phyloP scores from a whole-genome alignment of 2,797 vertebrate genomes.

The Ambastaia sidthimunki region DNA sequence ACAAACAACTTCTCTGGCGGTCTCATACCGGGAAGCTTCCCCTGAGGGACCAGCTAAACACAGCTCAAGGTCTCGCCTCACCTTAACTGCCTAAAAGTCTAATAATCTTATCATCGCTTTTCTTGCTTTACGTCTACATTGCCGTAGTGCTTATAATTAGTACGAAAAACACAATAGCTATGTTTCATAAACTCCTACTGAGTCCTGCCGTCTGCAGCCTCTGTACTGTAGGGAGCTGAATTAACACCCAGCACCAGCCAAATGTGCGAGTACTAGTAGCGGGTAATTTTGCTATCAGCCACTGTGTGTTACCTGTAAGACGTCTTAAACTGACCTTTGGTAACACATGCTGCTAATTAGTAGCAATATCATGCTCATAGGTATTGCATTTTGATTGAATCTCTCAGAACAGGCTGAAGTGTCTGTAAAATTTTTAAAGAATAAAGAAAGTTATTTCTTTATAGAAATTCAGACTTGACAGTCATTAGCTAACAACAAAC shows the following conservation, averaged over 20 bases:
- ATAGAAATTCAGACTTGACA: no score
- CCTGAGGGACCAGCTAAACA: conserved; percentile 61
- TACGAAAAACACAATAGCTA: conserved; percentile 35
- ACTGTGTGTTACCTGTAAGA: background rate
- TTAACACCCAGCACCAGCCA: no score
- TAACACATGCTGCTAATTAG: no score
- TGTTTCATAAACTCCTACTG: background rate
- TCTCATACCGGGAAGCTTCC: conserved; percentile 60
- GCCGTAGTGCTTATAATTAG: conserved; percentile 33
- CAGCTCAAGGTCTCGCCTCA: conserved; percentile 55
- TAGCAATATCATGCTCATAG: no score
- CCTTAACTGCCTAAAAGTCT: conserved; percentile 41
- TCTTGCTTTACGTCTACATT: conserved; percentile 12
- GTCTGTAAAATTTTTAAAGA: no score
- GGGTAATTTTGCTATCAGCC: background rate
- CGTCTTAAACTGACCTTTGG: background rate
- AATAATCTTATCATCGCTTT: conserved; percentile 51
- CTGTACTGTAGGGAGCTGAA: background rate
- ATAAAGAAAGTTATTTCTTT: no score
- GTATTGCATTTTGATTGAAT: no score
- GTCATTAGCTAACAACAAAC: no score
- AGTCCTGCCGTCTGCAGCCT: background rate
- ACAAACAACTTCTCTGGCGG: conserved; percentile 58
- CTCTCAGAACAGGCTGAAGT: no score
- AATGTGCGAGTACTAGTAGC: no score